Base-by-base conservation (phyloP, 2,113 vertebrate genomes). In the Alosa alosa region DNA sequence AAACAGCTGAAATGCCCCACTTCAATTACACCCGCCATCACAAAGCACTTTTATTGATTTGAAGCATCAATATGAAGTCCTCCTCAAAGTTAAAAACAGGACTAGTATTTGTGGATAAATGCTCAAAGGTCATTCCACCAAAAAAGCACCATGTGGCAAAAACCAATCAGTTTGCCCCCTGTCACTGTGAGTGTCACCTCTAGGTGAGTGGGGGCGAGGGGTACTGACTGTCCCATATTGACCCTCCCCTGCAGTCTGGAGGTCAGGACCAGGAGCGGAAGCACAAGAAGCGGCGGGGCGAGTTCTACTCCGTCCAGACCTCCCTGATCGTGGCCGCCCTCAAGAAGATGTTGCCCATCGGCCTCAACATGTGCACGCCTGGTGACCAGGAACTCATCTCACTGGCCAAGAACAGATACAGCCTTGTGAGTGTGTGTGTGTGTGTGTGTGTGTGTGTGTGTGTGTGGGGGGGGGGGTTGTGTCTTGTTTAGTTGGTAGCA, bases 341-440 rank as follows among this genome's bases (percentile, higher is more conserved):
- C 92, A 99, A 99, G 95, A 99, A 99, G 93, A 98, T 99, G 97
- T 94, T 99, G 92, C 98, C 98, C 20, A 99, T 99, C 49, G 98
- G 98, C 68, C 94, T 99, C 92, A 99, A 99, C 92, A 99, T 99
- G 98, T 99, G 98, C 84, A 99, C 97, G 0, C 98, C 98, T 0
- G 98, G 98, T 7, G 98, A 99, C 91, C 98, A 99, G 95, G 98
- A 99, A 92, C 96, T 99, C 88, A 99, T 99, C 89, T 96, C 98
- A 50, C 92, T 99, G 0, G 97, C 98, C 57, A 99, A 99, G 91
- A 94, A 88, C 1, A 96, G 98, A 90, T 99, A 99, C 86, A 91
- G 96, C 90, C 93, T 95, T 86, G 98, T 99, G 94, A 97, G 97
- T 83, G 55, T 9, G n/a, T 1, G 8, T 22, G 22, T 22, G 57